Evolutionary conservation across 2,888 invertebrate species (phyloP), one percentile per base, ranked within the genome.

Genomic region (Drosophila neonasuta): DNA sequence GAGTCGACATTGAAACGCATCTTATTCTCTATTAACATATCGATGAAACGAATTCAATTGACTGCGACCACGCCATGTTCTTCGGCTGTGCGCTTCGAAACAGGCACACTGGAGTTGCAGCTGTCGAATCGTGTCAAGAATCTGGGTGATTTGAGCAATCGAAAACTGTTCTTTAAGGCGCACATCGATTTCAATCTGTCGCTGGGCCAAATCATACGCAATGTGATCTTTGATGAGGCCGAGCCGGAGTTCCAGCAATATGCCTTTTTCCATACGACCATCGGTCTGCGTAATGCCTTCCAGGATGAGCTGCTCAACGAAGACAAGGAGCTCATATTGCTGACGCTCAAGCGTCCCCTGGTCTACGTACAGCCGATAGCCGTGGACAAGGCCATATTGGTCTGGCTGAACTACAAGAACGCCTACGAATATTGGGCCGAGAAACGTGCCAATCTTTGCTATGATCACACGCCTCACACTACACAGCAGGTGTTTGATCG

Each of bases 381-480:
- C 8, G 96, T 99, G 57, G 99, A 99, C 91, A 98, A 98, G 92
- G 99, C 98, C 11, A 98, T 99, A 77, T 93, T 99, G 17, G 97
- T 99, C 49, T 99, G 99, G 99, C 92, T 99, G 73, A 99, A 99
- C 92, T 99, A 99, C 90, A 99, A 99, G 92, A 99, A 99, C 91
- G 99, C 99, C 0, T 99, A 99, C 89, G 99, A 99, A 90, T 99
- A 99, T 91, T 99, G 99, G 99, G 97, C 97, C 79, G 98, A 98
- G 90, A 99, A 99, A 91, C 92, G 99, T 4, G 95, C 97, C 5
- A 97, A 95, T 82, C 92, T 98, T 44, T 98, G 97, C 88, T 96
- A 96, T 85, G 98, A 98, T 89, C 96, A 97, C 41, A 67, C 55
- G 3, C 76, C 85, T 17, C 91, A 95, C 0, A 71, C 71, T 93